A percentile compares a stretch with the other conserved stretches of the same genome.
Evolutionary conservation across 2,113 vertebrate species (phyloP).

Genomic region (Carassius auratus): DNA sequence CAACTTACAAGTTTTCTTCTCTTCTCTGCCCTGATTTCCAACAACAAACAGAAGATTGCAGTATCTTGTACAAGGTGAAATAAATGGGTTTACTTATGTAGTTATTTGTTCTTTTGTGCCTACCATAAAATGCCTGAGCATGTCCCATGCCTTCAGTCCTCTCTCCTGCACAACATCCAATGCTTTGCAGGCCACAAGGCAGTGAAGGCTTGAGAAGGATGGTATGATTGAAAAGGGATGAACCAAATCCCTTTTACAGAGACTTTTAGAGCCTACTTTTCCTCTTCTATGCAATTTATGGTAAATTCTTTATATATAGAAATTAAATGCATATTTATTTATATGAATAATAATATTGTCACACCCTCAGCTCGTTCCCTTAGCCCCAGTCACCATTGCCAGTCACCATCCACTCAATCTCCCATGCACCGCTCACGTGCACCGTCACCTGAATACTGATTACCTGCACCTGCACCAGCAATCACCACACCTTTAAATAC

Average conservation of each 20-base stretch:
- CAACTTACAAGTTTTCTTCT: conserved; percentile 55
- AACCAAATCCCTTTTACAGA: background rate
- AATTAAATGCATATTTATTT: too few species aligned
- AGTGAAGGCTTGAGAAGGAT: background rate
- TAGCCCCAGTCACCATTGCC: too few species aligned
- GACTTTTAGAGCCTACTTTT: background rate
- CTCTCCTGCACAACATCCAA: background rate
- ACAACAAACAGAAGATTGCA: conserved; percentile 71
- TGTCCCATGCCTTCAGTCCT: conserved; percentile 37
- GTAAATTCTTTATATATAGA: too few species aligned
- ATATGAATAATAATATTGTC: too few species aligned
- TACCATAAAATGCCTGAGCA: conserved; percentile 57
- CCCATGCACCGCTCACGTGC: too few species aligned
- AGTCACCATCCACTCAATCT: too few species aligned
- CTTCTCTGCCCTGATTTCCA: conserved; percentile 69
- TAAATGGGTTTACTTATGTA: conserved; percentile 67
- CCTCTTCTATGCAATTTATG: background rate
- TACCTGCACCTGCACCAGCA: too few species aligned
- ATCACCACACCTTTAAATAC: too few species aligned
- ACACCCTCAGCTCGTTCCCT: too few species aligned
- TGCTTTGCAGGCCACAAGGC: background rate
- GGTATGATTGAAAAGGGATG: background rate
- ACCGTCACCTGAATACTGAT: too few species aligned
- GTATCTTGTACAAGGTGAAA: conserved; percentile 63
- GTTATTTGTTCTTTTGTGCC: conserved; percentile 24